Evolutionary conservation across 2,797 vertebrate species (phyloP).

Genomic region (Hyperoplus lanceolatus): DNA sequence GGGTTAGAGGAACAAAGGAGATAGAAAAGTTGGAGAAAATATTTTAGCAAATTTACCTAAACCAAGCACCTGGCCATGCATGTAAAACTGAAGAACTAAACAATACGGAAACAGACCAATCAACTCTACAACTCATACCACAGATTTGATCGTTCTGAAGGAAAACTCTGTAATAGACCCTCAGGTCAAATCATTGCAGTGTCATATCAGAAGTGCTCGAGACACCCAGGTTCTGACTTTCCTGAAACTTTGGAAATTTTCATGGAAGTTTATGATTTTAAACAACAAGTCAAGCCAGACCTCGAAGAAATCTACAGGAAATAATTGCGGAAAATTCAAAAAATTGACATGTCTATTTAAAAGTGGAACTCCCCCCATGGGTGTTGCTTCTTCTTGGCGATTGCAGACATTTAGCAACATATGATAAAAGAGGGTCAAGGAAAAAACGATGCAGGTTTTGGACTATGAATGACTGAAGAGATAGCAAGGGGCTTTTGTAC

Average conservation of each 20-base stretch:
- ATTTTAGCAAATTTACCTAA: no score
- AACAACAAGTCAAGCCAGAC: neutral
- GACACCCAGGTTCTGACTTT: neutral
- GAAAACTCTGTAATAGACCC: no score
- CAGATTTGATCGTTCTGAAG: neutral
- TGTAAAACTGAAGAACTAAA: neutral
- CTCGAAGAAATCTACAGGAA: neutral
- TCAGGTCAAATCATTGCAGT: neutral
- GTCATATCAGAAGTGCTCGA: no score
- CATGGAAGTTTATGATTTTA: no score
- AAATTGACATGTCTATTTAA: neutral
- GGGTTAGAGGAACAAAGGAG: neutral
- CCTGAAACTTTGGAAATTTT: neutral
- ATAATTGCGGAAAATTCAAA: neutral
- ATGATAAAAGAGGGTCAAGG: neutral
- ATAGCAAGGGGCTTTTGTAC: neutral
- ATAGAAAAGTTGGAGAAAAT: no score
- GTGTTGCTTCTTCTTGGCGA: neutral
- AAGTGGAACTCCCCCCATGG: neutral
- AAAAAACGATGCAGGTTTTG: neutral
- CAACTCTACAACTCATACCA: neutral
- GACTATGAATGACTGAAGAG: neutral
- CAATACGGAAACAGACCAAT: neutral
- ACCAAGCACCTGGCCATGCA: neutral
- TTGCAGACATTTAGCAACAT: neutral